These are phyloP conservation scores for Tympanuchus pallidicinctus DNA, from an alignment of 2,113 vertebrate species.

Conservation along the genomic window DNA sequence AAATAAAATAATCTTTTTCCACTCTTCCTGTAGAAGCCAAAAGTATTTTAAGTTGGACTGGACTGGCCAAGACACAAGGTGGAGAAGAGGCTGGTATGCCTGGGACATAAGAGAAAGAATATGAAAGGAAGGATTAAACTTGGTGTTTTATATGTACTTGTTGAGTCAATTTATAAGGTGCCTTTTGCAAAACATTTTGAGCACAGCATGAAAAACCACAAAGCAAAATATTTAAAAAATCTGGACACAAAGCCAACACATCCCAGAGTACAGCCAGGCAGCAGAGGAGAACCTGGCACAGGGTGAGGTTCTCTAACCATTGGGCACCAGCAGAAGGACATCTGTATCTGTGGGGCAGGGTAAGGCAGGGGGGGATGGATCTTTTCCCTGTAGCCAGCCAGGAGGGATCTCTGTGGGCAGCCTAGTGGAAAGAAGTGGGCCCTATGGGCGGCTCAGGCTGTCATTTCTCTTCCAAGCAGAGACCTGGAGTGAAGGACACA, in stretches of 20 bases:
- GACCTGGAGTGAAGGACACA: not conserved
- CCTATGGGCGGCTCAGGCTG: not conserved
- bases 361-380: not conserved
- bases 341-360: not conserved
- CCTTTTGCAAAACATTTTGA: conserved; percentile 68
- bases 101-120: conserved; percentile 45
- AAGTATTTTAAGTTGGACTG: conserved; percentile 61
- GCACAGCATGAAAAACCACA: conserved; percentile 44
- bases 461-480: not conserved
- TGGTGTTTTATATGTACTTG: conserved; percentile 63
- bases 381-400: not conserved
- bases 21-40: conserved; percentile 63
- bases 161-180: conserved; percentile 70
- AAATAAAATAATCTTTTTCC: conserved; percentile 61
- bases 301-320: not conserved
- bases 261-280: conserved; percentile 34
- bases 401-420: not conserved
- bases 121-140: conserved; percentile 72
- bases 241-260: conserved; percentile 6
- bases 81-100: conserved; percentile 7
- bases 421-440: not conserved
- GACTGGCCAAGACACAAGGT: not conserved
- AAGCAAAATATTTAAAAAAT: conserved; percentile 69
- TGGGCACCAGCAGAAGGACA: not conserved
- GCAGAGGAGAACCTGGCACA: conserved; percentile 35